These are phyloP conservation scores for Tachyglossus aculeatus DNA, from an alignment of 2,797 vertebrate genomes.

Conservation along the genomic window DNA sequence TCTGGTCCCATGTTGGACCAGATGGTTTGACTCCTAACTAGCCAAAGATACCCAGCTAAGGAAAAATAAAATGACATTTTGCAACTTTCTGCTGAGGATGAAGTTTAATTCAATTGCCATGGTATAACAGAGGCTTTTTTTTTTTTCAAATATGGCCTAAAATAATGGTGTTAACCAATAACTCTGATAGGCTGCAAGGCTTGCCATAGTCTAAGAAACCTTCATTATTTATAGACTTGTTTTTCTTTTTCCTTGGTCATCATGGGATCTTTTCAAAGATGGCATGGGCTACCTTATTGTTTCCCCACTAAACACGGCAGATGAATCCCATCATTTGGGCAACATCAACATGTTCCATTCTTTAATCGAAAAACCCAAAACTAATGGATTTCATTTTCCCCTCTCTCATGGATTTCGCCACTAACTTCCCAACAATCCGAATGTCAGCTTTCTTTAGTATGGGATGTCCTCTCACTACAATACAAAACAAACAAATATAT, in stretches of 20 bases:
- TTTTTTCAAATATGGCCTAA: not conserved
- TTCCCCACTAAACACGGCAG: not conserved
- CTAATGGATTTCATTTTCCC: slow-evolving; percentile 46
- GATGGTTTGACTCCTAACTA: too few relatives aligned
- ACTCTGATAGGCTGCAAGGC: slow-evolving; percentile 2
- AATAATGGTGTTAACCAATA: not conserved
- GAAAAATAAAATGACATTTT: not conserved
- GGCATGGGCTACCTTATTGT: not conserved
- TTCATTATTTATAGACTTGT: not conserved
- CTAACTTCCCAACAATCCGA: slow-evolving; percentile 52
- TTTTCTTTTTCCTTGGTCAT: not conserved
- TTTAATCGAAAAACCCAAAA: not conserved
- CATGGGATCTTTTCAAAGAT: not conserved
- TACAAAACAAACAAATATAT: slow-evolving; percentile 36
- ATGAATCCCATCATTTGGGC: not conserved
- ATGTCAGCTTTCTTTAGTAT: slow-evolving; percentile 64
- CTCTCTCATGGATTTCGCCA: slow-evolving; percentile 52
- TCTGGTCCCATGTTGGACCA: too few relatives aligned
- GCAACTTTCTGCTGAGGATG: not conserved
- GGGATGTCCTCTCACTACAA: slow-evolving; percentile 42
- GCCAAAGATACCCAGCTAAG: too few relatives aligned
- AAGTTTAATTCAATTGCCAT: not conserved
- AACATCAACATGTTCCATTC: not conserved
- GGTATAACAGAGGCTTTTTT: not conserved
- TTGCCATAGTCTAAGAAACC: too few relatives aligned